phyloP scores from a whole-genome alignment of 2,797 vertebrate genomes.

The Momotus momota region DNA sequence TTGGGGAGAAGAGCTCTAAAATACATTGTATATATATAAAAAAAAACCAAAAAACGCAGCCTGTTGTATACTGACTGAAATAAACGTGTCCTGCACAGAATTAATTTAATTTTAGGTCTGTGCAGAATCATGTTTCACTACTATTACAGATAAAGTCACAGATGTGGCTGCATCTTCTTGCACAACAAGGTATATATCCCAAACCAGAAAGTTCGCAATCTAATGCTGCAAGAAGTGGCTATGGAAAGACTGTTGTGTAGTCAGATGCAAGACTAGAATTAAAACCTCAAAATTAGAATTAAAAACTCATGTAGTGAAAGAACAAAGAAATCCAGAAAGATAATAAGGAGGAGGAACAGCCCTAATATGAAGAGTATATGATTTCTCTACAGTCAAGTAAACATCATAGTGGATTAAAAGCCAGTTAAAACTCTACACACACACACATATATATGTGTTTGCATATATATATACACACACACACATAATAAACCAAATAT shows the following conservation, averaged over 20 bases:
- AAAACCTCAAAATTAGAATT: neutral
- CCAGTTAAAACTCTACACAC: neutral
- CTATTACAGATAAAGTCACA: neutral
- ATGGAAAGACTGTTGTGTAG: rapidly evolving
- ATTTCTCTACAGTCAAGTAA: neutral
- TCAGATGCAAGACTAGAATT: neutral
- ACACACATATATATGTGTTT: neutral
- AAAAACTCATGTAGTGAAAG: neutral
- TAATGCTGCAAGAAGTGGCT: neutral
- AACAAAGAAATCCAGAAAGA: neutral
- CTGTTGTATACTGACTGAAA: neutral
- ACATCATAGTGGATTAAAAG: neutral
- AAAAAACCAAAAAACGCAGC: neutral
- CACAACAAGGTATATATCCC: neutral
- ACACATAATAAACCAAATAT: neutral
- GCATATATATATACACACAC: neutral
- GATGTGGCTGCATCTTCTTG: neutral
- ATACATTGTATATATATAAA: neutral
- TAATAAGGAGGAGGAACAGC: neutral
- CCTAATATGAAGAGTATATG: neutral
- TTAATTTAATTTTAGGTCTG: neutral
- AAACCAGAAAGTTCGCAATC: neutral
- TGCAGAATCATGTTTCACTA: neutral
- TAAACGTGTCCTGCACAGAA: neutral
- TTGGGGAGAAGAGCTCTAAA: neutral